Conservation (phyloP, 1,140 invertebrate species). For the Arion vulgaris region DNA sequence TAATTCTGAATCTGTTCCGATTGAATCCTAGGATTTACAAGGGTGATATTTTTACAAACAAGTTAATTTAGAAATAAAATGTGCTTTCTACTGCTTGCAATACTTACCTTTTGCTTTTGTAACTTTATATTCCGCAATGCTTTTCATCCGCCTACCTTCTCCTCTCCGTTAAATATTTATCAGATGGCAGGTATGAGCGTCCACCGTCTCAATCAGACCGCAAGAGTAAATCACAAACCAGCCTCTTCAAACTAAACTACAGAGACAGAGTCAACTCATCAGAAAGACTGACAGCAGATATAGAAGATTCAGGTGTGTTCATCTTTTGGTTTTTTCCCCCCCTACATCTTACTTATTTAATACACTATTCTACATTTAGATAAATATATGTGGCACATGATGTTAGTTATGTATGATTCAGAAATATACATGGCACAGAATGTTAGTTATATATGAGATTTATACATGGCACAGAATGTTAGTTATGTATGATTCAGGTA, state of each 20-base stretch:
- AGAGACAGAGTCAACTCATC: constrained; percentile 36
- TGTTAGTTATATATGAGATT: no score
- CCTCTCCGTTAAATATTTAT: constrained; percentile 11
- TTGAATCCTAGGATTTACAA: no score
- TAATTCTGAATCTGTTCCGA: no score
- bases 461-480: no score
- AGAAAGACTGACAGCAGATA: not conserved
- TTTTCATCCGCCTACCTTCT: not conserved
- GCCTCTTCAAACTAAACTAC: constrained; percentile 48
- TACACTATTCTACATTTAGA: no score
- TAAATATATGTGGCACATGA: no score
- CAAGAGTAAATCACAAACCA: constrained; percentile 53
- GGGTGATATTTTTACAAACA: no score
- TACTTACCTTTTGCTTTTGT: constrained; percentile 1
- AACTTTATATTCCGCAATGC: not conserved
- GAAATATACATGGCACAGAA: no score
- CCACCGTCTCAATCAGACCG: constrained; percentile 65
- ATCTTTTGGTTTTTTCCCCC: not conserved
- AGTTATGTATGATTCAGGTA: no score
- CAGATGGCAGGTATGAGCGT: constrained; percentile 74
- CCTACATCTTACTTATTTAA: no score
- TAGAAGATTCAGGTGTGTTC: constrained; percentile 13
- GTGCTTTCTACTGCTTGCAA: not conserved
- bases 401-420: no score
- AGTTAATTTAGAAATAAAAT: not conserved